Base-by-base conservation (phyloP, 2,113 vertebrate species). In the Pseudopodoces humilis region DNA sequence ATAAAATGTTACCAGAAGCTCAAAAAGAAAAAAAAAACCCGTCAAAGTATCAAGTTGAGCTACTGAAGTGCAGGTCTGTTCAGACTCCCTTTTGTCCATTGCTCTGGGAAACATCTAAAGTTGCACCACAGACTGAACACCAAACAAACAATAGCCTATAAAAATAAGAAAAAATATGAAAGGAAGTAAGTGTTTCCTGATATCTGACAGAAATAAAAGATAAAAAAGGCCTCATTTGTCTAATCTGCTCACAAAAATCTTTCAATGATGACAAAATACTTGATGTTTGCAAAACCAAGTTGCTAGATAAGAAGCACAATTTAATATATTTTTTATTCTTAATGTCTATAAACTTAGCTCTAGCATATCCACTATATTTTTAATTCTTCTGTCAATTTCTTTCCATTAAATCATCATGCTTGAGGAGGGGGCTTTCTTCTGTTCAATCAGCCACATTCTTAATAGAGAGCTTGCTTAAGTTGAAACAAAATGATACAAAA, bases 401-500 rank as follows among this genome's bases (percentile, higher is more conserved):
- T 85, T 41, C 35, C 22, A 63, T 77, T 75, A 86, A 52, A 64
- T 47, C 52, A 76, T 13, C 30, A 18, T 5, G 9, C 33, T 71
- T 17, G 35, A 18, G 22, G 5, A 22, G 5, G 31, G 11, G 31
- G 1, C 23, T 77, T 77, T 89, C 43, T 88, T 92, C 77, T 63
- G 47, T 81, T 89, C 39, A 67, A 91, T 16, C 39, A 79, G 60
- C 3, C 56, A 91, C 55, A 67, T 46, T 69, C 52, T 67, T 70
- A 81, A 63, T 2, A 82, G 13, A 64, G 13, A 68, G 64, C 56
- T 75, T 74, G 46, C 37, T 72, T 41, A 83, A 70, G 28, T 43
- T 79, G 78, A 94, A 96, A 78, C 4, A 75, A 87, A 95, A 60
- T 28, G 7, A 95, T 30, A 91, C 8, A 95, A 84, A 86, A 88